Evolutionary conservation across 1,140 invertebrate genomes (phyloP).

Genomic region (Papilio machaon): DNA sequence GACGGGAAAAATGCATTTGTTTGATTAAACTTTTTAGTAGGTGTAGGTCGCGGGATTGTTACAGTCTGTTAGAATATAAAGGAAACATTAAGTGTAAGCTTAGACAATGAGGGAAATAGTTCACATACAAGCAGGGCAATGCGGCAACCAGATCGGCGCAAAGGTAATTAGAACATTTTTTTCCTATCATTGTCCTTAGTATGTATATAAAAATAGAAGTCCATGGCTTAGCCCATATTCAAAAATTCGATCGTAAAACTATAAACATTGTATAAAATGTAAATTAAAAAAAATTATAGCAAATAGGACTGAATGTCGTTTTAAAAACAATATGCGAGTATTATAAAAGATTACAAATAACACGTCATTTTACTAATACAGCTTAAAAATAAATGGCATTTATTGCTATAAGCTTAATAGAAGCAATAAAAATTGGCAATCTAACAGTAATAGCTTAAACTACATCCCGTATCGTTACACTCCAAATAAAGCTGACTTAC

Average conservation of each 20-base stretch:
- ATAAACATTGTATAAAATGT: too few relatives aligned
- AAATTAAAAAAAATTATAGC: too few relatives aligned
- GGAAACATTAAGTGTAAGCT: constrained; percentile 52
- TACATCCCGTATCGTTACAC: constrained; percentile 38
- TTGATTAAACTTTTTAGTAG: constrained; percentile 63
- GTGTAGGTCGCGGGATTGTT: constrained; percentile 57
- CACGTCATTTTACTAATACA: neutral
- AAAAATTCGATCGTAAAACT: too few relatives aligned
- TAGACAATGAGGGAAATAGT: constrained; percentile 89
- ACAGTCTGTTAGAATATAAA: constrained; percentile 47
- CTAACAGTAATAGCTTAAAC: constrained; percentile 35
- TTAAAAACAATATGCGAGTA: neutral
- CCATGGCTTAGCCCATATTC: too few relatives aligned
- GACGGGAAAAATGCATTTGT: constrained; percentile 56
- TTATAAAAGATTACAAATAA: neutral
- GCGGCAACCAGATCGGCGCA: constrained; percentile 94
- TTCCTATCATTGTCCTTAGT: neutral
- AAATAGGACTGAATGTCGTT: too few relatives aligned
- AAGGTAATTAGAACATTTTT: constrained; percentile 83
- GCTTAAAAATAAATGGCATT: constrained; percentile 1
- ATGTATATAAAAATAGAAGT: neutral
- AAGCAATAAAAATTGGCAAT: constrained; percentile 33
- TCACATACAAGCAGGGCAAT: constrained; percentile 88
- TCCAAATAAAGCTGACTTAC: constrained; percentile 47
- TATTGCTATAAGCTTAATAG: constrained; percentile 24